Conservation (phyloP, 2,113 vertebrate genomes). For the Atrichornis clamosus region DNA sequence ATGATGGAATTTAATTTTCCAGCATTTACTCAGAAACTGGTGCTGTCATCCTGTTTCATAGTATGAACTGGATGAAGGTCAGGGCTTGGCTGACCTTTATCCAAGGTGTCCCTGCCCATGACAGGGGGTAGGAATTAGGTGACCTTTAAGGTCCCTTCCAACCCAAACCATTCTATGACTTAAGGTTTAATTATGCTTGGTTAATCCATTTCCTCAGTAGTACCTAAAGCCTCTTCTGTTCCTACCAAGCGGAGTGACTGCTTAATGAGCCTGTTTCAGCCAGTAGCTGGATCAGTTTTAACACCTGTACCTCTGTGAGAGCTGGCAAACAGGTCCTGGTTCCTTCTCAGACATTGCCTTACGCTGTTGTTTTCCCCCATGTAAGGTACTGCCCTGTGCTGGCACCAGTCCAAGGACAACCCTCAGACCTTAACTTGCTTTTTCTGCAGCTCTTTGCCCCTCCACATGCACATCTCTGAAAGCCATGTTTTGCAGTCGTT, state of each 20-base stretch:
- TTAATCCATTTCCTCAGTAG: not conserved
- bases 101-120: not conserved
- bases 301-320: not conserved
- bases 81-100: not conserved
- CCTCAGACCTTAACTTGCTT: not conserved
- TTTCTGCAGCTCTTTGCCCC: not conserved
- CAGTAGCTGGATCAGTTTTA: not conserved
- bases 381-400: not conserved
- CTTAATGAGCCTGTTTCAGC: not conserved
- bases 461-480: not conserved
- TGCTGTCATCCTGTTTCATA: not conserved
- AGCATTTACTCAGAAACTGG: not conserved
- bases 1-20: not conserved
- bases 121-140: not conserved
- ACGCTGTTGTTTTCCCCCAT: not conserved
- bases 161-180: not conserved
- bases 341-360: not conserved
- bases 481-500: not conserved
- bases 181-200: not conserved
- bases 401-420: not conserved
- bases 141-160: not conserved
- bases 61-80: not conserved
- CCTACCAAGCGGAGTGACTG: not conserved
- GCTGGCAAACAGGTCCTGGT: not conserved
- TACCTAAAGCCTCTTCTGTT: not conserved